Base-by-base conservation (phyloP, 2,888 invertebrate species). In the Empis livida region DNA sequence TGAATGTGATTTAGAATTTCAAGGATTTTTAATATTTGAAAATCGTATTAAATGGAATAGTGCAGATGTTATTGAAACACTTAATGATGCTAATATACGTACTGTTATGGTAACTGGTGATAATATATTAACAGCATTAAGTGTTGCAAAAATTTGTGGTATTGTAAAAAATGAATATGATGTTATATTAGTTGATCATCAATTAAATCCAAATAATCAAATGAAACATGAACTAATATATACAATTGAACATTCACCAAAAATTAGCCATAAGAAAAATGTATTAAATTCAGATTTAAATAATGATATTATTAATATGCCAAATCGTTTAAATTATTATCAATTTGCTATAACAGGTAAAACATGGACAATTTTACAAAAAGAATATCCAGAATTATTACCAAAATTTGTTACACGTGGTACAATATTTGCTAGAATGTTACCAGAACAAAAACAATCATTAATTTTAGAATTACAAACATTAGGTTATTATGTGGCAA, bases 91-190 rank as follows among this genome's bases (percentile, higher is more conserved):
- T 1, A 76, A 82, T 56, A 87, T 96, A 45, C 76, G 87, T 49
- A 83, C 84, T 15, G 79, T 93, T n/a, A 96, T 96, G 94, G 88
- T 94, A 27, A 96, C 95, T 44, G 94, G 84, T 39, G 85, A 86
- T 63, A 86, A 85, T 60, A 79, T 93, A 64, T 70, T 90, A 56
- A 94, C 93, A 0, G 92, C 92, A 0, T 73, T 92, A 31, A 88
- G 89, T 56, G 92, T 94, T 20, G 91, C 90, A 0, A 74, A 80
- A 49, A 87, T 89, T 61, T 92, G 92, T 65, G 85, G 83, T 3
- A 87, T 94, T 57, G 73, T 94, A 4, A 73, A 62, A 38, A 59
- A 62, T 2, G 61, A 63, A 15, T 69, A 72, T 52, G 67, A 67
- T 51, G 64, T 73, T 32, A 59, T 61, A 23, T 55, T 52, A 27